Evolutionary conservation across 1,140 invertebrate species (phyloP).

Genomic region (Ptiloglossa arizonensis): DNA sequence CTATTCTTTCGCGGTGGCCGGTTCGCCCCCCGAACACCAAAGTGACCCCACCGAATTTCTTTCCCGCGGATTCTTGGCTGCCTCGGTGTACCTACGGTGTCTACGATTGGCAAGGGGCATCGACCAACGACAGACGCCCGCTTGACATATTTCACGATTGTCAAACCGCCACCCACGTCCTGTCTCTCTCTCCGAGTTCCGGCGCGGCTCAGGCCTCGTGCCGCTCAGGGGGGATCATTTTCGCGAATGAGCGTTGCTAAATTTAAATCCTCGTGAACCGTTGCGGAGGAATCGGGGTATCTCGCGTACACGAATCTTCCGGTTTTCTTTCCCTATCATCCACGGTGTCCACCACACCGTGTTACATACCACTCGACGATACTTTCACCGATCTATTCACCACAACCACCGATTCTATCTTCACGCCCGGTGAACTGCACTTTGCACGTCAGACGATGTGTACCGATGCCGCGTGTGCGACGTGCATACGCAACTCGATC

Average conservation of each 20-base stretch:
- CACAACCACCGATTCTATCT: slow-evolving; percentile 50
- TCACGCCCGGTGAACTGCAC: slow-evolving; percentile 46
- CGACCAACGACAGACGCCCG: slow-evolving; percentile 1
- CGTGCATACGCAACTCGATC: neutral
- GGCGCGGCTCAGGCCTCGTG: too few relatives aligned
- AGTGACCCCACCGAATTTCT: slow-evolving; percentile 34
- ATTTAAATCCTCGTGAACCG: too few relatives aligned
- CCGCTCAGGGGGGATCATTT: too few relatives aligned
- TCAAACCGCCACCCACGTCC: slow-evolving; percentile 39
- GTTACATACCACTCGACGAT: slow-evolving; percentile 36
- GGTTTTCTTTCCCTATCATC: too few relatives aligned
- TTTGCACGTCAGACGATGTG: slow-evolving; percentile 24
- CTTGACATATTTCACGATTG: slow-evolving; percentile 20
- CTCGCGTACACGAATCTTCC: too few relatives aligned
- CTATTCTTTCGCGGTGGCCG: slow-evolving; percentile 13
- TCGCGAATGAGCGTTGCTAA: too few relatives aligned
- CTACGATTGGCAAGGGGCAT: slow-evolving; percentile 6
- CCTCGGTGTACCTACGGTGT: too few relatives aligned
- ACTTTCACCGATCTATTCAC: slow-evolving; percentile 44
- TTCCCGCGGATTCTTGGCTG: slow-evolving; percentile 22
- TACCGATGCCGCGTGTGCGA: neutral
- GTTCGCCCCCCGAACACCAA: slow-evolving; percentile 19
- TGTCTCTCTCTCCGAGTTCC: neutral
- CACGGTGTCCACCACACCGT: too few relatives aligned
- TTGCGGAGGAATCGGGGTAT: too few relatives aligned